phyloP scores from a whole-genome alignment of 2,797 vertebrate genomes.

The Cichlasoma orientale region DNA sequence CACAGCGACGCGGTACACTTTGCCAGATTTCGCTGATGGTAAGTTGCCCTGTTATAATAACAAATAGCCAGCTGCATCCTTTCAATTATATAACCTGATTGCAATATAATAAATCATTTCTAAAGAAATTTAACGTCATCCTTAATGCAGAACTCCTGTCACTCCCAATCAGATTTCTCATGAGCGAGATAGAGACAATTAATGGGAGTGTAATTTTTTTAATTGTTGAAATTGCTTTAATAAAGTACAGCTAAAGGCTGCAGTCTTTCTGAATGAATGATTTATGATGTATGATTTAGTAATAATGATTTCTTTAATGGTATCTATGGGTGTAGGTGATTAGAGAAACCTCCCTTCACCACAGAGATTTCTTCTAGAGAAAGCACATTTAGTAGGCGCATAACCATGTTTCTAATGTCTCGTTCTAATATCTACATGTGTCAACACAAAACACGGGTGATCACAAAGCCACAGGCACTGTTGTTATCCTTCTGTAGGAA shows the following conservation, averaged over 20 bases:
- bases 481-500: constrained; percentile 43
- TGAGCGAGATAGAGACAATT: not conserved
- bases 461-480: not conserved
- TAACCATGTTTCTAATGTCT: not conserved
- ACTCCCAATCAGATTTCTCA: not conserved
- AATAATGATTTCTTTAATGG: not conserved
- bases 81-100: not conserved
- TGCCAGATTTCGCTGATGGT: not conserved
- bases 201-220: not conserved
- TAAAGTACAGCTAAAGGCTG: not conserved
- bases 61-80: not conserved
- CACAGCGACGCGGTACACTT: not conserved
- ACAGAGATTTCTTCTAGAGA: not conserved
- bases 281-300: not conserved
- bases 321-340: not conserved
- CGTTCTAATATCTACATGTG: not conserved
- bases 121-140: not conserved
- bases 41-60: not conserved
- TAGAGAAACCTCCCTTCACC: not conserved
- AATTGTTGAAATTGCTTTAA: not conserved
- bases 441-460: not conserved
- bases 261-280: not conserved
- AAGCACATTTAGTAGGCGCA: not conserved
- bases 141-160: not conserved
- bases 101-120: not conserved